Conservation (phyloP, 92 coral and sea anemone species). For the Chrysogorgia sp. region DNA sequence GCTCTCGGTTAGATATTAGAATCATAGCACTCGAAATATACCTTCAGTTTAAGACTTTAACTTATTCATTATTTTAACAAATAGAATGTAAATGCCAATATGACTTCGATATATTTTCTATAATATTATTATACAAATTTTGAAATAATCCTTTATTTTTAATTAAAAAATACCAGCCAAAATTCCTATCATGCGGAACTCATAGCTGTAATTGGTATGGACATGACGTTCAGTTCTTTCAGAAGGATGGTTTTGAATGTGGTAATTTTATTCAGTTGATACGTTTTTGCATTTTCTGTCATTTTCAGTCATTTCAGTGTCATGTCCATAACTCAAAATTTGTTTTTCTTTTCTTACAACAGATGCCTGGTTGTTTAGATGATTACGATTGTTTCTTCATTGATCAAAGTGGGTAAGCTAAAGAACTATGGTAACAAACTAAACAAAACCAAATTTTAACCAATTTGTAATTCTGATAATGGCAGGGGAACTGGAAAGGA, state of each 20-base stretch:
- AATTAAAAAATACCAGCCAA: background rate
- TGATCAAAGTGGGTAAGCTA: conserved; percentile 71
- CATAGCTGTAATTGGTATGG: conserved; percentile 64
- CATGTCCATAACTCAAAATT: conserved; percentile 10
- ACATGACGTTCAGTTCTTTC: conserved; percentile 58
- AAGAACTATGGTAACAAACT: too few species aligned
- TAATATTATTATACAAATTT: too few species aligned
- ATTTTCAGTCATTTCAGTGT: background rate
- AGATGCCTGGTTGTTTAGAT: conserved; percentile 58
- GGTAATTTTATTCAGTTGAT: background rate
- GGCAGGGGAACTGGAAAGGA: too few species aligned
- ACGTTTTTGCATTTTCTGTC: background rate
- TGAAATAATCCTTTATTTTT: too few species aligned
- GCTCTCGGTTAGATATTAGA: too few species aligned
- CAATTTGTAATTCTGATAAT: too few species aligned
- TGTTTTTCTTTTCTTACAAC: background rate
- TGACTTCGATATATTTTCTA: too few species aligned
- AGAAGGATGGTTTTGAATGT: conserved; percentile 29
- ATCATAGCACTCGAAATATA: too few species aligned
- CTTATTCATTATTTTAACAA: too few species aligned
- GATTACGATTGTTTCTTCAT: conserved; percentile 57
- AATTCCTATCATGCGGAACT: background rate
- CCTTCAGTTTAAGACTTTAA: too few species aligned
- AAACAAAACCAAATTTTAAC: too few species aligned
- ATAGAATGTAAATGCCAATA: too few species aligned